These are phyloP conservation scores for Platyura marginata DNA, from an alignment of 1,140 invertebrate genomes.

Conservation along the genomic window DNA sequence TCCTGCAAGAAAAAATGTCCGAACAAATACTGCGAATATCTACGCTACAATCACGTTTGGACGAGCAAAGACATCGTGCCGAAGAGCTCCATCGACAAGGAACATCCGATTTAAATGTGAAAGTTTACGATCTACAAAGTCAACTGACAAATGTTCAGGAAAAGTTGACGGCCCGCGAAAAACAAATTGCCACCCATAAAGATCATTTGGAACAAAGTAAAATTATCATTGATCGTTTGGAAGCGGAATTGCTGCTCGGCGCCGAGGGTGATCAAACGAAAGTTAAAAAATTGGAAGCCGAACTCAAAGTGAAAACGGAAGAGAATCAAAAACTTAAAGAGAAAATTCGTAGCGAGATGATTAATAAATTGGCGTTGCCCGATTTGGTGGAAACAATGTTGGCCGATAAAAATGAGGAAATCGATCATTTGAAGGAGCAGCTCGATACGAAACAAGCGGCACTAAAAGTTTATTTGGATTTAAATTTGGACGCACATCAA, in stretches of 20 bases:
- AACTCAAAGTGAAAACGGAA: slow-evolving; percentile 29
- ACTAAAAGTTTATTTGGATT: background rate
- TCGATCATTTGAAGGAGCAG: slow-evolving; percentile 37
- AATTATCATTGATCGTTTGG: slow-evolving; percentile 24
- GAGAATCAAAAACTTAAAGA: slow-evolving; percentile 34
- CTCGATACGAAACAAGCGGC: slow-evolving; percentile 2
- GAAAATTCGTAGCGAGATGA: slow-evolving; percentile 25
- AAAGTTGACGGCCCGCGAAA: slow-evolving; percentile 34
- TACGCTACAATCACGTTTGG: slow-evolving; percentile 52
- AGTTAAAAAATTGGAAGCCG: slow-evolving; percentile 32
- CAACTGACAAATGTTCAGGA: slow-evolving; percentile 35
- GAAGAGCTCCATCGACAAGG: slow-evolving; percentile 47
- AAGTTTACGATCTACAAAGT: slow-evolving; percentile 40
- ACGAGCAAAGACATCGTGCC: slow-evolving; percentile 52
- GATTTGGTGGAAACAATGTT: slow-evolving; percentile 40
- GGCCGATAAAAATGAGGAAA: slow-evolving; percentile 46
- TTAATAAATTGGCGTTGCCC: slow-evolving; percentile 28
- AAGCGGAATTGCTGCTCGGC: slow-evolving; percentile 24
- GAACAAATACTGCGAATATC: slow-evolving; percentile 64
- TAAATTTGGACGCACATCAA: background rate
- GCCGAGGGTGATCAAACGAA: slow-evolving; percentile 22
- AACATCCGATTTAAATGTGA: slow-evolving; percentile 41
- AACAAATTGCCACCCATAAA: slow-evolving; percentile 29
- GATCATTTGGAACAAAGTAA: slow-evolving; percentile 22
- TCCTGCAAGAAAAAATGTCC: slow-evolving; percentile 56